A percentile compares a stretch with the other conserved stretches of the same genome.
These are phyloP conservation scores for Furcifer pardalis DNA, from an alignment of 2,797 vertebrate genomes.

Conservation along the genomic window DNA sequence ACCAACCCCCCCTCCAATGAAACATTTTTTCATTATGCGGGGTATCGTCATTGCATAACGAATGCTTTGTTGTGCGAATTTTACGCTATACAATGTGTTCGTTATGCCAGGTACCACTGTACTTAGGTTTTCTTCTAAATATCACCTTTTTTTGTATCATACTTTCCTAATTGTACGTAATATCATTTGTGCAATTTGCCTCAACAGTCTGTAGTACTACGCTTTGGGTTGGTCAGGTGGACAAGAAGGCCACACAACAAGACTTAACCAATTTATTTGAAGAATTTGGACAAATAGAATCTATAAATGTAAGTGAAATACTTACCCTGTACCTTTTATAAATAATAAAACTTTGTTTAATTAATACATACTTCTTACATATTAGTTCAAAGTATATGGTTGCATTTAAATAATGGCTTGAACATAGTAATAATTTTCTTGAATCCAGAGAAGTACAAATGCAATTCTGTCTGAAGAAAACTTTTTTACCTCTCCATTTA, in stretches of 20 bases:
- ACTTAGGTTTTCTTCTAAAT: neutral
- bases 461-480: neutral
- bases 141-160: neutral
- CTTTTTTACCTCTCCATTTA: neutral
- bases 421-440: neutral
- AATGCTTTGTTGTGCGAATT: too few relatives aligned
- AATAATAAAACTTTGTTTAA: neutral
- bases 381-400: neutral
- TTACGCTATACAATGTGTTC: too few relatives aligned
- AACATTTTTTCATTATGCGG: too few relatives aligned
- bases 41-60: too few relatives aligned
- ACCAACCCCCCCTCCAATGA: too few relatives aligned
- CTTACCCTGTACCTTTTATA: neutral
- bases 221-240: constrained; percentile 99
- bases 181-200: constrained; percentile 38
- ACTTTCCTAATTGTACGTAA: neutral
- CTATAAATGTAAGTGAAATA: constrained; percentile 91
- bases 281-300: constrained; percentile 98
- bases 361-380: neutral
- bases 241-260: constrained; percentile 98
- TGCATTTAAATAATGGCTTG: neutral
- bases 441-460: neutral
- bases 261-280: constrained; percentile 98
- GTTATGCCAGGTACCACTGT: too few relatives aligned
- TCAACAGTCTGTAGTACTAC: constrained; percentile 95